These are phyloP conservation scores for Onthophagus sagittarius DNA, from an alignment of 2,888 invertebrate species.

Conservation along the genomic window DNA sequence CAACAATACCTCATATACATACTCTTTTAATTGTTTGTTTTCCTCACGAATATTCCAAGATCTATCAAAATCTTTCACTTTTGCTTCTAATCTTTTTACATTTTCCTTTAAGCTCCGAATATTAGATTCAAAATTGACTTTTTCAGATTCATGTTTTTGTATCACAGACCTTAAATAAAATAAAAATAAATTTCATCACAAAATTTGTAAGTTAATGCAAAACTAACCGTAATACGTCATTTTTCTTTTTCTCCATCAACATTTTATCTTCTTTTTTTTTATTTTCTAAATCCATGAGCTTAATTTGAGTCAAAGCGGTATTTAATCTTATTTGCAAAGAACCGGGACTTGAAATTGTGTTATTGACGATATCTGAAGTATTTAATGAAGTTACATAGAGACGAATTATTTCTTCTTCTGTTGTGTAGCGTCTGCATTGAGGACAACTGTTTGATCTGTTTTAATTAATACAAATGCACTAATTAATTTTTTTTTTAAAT, in stretches of 20 bases:
- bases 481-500: too few species aligned
- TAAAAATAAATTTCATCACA: too few species aligned
- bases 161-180: too few species aligned
- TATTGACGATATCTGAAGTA: conserved; percentile 54
- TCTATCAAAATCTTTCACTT: conserved; percentile 48
- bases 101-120: conserved; percentile 57
- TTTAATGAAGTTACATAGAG: conserved; percentile 64
- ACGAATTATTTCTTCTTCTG: conserved; percentile 58
- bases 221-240: conserved; percentile 43
- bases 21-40: too few species aligned
- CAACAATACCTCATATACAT: too few species aligned
- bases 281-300: conserved; percentile 52
- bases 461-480: not conserved
- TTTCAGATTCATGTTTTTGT: conserved; percentile 50
- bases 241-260: conserved; percentile 40
- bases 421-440: conserved; percentile 68
- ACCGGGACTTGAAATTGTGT: too few species aligned
- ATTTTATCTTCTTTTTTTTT: conserved; percentile 40
- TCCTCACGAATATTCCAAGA: conserved; percentile 58
- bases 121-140: conserved; percentile 49
- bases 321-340: conserved; percentile 64
- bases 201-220: conserved; percentile 44
- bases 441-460: conserved; percentile 70
- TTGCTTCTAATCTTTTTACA: conserved; percentile 51
- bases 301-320: conserved; percentile 55